phyloP scores from a whole-genome alignment of 2,888 invertebrate genomes.

The Lochmaea crataegi region DNA sequence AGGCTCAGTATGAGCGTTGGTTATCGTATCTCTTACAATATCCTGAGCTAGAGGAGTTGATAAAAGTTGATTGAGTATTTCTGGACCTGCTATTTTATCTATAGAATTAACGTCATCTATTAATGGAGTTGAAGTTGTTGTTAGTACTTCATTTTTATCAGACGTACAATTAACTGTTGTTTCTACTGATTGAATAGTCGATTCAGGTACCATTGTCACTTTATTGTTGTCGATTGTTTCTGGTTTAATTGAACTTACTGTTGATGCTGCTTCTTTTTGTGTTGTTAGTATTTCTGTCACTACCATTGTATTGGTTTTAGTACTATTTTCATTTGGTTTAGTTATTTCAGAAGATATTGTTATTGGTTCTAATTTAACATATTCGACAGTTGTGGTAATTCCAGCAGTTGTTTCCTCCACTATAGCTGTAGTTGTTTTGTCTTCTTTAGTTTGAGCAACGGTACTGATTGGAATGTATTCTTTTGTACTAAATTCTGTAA shows the following conservation, averaged over 20 bases:
- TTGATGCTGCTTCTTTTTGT: not conserved
- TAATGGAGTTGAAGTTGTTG: constrained; percentile 6
- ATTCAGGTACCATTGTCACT: constrained; percentile 4
- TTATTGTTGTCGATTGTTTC: not conserved
- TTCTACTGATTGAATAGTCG: constrained; percentile 25
- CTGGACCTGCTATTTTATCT: constrained; percentile 22
- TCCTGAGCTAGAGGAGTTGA: constrained; percentile 15
- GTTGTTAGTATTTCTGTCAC: constrained; percentile 1
- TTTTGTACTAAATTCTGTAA: constrained; percentile 12
- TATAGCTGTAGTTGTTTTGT: not conserved
- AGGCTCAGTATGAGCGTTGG: not conserved
- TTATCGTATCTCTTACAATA: constrained; percentile 3
- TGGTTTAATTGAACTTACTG: not conserved
- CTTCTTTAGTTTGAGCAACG: not conserved
- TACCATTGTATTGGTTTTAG: not conserved
- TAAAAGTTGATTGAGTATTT: constrained; percentile 24
- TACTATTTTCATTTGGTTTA: not conserved
- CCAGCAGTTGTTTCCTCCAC: not conserved
- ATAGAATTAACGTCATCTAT: constrained; percentile 26
- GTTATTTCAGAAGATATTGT: not conserved
- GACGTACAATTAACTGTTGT: constrained; percentile 25
- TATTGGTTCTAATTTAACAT: constrained; percentile 5
- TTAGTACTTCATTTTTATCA: constrained; percentile 22
- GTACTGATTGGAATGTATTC: constrained; percentile 27
- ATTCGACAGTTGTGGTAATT: constrained; percentile 1